Conservation (phyloP, 2,113 vertebrate genomes). For the Urocolius indicus region DNA sequence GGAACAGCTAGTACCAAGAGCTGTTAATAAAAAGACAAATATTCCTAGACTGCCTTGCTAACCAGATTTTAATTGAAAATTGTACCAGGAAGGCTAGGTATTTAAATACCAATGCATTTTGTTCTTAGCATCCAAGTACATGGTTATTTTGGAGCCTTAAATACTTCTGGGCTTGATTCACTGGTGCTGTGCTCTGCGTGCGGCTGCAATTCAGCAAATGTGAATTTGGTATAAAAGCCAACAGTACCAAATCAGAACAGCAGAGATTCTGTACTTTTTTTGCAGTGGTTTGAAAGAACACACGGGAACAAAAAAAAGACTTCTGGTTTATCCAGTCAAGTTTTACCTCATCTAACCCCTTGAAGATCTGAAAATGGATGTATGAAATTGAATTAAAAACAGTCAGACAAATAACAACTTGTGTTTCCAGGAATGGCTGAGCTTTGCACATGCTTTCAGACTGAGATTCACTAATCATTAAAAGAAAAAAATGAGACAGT, state of each 20-base stretch:
- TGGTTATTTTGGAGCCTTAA: neutral
- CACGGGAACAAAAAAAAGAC: accelerated
- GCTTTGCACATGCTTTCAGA: neutral
- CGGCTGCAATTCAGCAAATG: neutral
- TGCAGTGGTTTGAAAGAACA: neutral
- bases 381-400: neutral
- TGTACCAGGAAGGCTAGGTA: neutral
- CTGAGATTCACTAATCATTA: neutral
- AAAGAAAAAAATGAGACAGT: neutral
- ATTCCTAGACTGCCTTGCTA: neutral
- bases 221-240: neutral
- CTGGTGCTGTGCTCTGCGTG: neutral
- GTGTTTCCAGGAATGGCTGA: neutral
- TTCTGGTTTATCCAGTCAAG: neutral
- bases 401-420: neutral
- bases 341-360: neutral
- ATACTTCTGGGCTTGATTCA: neutral
- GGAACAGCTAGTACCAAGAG: neutral
- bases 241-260: neutral
- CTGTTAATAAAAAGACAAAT: neutral
- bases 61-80: neutral
- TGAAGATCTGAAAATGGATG: neutral
- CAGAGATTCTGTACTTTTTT: neutral
- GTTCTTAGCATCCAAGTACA: neutral
- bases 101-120: neutral